These are phyloP conservation scores for Turritopsis dohrnii DNA, from an alignment of 30 jellyfish, hydroid and myxozoan species.

Conservation along the genomic window DNA sequence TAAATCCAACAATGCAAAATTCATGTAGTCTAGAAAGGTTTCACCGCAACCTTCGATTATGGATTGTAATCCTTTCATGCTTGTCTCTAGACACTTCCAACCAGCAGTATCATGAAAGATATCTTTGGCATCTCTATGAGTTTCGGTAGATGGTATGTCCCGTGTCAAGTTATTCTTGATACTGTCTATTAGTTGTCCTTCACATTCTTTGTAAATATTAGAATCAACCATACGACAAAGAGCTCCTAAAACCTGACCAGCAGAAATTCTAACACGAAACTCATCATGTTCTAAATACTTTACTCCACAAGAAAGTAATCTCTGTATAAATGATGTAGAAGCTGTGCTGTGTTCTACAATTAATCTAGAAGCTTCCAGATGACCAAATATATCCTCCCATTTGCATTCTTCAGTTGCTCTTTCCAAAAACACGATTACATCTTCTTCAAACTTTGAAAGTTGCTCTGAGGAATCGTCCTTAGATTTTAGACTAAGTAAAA, in stretches of 20 bases:
- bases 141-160: slow-evolving; percentile 43
- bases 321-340: slow-evolving; percentile 27
- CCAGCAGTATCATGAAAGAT: slow-evolving; percentile 98
- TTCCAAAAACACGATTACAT: neutral
- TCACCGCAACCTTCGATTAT: slow-evolving; percentile 89
- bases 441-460: slow-evolving; percentile 27
- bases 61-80: slow-evolving; percentile 90
- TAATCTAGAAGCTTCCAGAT: slow-evolving; percentile 57
- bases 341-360: slow-evolving; percentile 25
- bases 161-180: slow-evolving; percentile 69
- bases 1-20: slow-evolving; percentile 60
- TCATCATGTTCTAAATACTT: slow-evolving; percentile 54
- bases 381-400: slow-evolving; percentile 83
- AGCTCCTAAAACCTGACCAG: slow-evolving; percentile 90
- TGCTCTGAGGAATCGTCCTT: neutral
- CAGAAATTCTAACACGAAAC: slow-evolving; percentile 84
- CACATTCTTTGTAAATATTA: slow-evolving; percentile 47
- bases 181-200: slow-evolving; percentile 49
- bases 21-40: slow-evolving; percentile 45
- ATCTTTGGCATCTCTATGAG: slow-evolving; percentile 60
- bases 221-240: slow-evolving; percentile 62
- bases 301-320: slow-evolving; percentile 31
- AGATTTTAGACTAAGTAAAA: slow-evolving; percentile 17
- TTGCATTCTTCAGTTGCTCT: slow-evolving; percentile 10
- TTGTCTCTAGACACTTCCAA: slow-evolving; percentile 93